Evolutionary conservation across 2,797 vertebrate genomes (phyloP), one percentile per base, ranked within the genome.

Genomic region (Acanthornis magna): DNA sequence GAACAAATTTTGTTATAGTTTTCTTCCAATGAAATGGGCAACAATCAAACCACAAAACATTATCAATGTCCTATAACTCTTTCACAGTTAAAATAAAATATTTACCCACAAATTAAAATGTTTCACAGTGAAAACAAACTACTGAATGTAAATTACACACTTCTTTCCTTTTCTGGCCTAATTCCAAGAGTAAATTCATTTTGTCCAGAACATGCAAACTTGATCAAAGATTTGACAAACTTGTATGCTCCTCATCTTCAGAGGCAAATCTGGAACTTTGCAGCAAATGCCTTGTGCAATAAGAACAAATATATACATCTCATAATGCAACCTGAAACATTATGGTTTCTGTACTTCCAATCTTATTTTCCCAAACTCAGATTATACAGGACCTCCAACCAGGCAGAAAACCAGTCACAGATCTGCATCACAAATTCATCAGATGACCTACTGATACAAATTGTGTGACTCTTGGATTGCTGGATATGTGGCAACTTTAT

Each of bases 301-400:
- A 66, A 62, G 38, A 60, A 66, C 38, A 47, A 50, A 70, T 19
- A 57, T 26, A 36, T 7, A 30, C 13, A 29, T 36, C 15, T 29
- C 60, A 36, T 11, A 84, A 54, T 0, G 1, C 22, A 48, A 58
- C 32, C 12, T 4, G 2, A 77, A 89, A 80, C 0, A 0, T n/a
- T 48, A 57, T 7, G 11, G 8, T 61, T 73, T 50, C 34, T n/a
- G 3, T 38, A 84, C 16, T 72, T 54, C 73, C n/a, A 27, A 55
- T n/a, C 29, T 48, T 36, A 40, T 40, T 70, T 62, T 78, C 36
- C 16, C 23, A 78, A 82, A 66, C 17, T 62, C 36, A 8, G 8
- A 68, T 3, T 13, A 10, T 8, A 25, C 6, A 23, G 57, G 45
- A 65, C 13, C 32, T 73, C 26, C 36, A 82, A 38, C 8, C 5